These are phyloP conservation scores for Zoanthus sansibaricus DNA, from an alignment of 92 coral and sea anemone genomes.

Conservation along the genomic window DNA sequence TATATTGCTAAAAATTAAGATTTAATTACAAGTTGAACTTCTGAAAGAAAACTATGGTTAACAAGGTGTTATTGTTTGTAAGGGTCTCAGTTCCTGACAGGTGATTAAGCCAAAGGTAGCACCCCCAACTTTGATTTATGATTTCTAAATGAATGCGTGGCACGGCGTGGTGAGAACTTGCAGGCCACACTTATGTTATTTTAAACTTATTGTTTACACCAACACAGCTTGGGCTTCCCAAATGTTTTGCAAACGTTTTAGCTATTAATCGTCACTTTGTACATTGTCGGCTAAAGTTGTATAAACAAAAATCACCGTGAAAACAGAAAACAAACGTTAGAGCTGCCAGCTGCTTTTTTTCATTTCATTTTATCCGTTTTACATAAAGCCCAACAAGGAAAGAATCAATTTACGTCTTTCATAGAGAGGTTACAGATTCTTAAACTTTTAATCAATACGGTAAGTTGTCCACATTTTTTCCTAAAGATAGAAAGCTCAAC, in stretches of 20 bases:
- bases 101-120: constrained; percentile 30
- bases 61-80: constrained; percentile 36
- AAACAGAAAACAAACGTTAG: neutral
- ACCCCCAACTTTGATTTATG: constrained; percentile 55
- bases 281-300: neutral
- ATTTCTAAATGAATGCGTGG: constrained; percentile 39
- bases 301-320: neutral
- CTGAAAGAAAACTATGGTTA: constrained; percentile 13
- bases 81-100: constrained; percentile 32
- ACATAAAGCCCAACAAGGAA: neutral
- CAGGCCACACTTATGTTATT: constrained; percentile 29
- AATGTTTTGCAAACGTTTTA: constrained; percentile 17
- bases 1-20: neutral
- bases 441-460: neutral
- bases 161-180: constrained; percentile 29
- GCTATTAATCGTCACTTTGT: neutral
- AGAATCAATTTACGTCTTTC: neutral
- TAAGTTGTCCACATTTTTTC: constrained; percentile 14
- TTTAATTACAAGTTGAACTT: constrained; percentile 4
- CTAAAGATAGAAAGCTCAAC: constrained; percentile 2
- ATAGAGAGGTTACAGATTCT: neutral
- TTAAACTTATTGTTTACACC: constrained; percentile 36
- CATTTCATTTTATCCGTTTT: neutral
- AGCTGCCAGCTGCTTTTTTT: neutral
- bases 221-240: constrained; percentile 24